These are phyloP conservation scores for Gambusia affinis DNA, from an alignment of 2,113 vertebrate genomes.

Conservation along the genomic window DNA sequence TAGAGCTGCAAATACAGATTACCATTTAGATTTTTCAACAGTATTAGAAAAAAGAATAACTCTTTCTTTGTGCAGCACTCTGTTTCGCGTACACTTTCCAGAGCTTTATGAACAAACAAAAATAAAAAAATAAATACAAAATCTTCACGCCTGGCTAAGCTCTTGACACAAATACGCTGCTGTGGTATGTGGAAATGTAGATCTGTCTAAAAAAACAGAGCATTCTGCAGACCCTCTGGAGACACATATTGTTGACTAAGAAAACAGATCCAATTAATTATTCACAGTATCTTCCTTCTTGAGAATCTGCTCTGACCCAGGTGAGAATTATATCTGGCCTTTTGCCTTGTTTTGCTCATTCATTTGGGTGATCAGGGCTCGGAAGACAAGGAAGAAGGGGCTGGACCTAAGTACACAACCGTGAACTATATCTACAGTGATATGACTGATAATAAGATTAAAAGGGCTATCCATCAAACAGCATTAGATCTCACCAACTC, in stretches of 20 bases:
- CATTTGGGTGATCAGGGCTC: constrained; percentile 27
- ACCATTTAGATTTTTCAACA: constrained; percentile 16
- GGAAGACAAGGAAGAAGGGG: constrained; percentile 18
- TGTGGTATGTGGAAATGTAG: constrained; percentile 49
- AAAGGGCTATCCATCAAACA: constrained; percentile 55
- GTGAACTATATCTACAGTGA: constrained; percentile 26
- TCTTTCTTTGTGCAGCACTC: constrained; percentile 7
- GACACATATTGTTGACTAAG: constrained; percentile 55
- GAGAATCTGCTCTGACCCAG: constrained; percentile 28
- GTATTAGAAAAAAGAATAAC: constrained; percentile 1
- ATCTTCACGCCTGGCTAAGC: constrained; percentile 52
- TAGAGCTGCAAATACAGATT: constrained; percentile 15
- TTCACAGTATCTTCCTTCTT: constrained; percentile 54
- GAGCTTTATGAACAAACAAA: constrained; percentile 20
- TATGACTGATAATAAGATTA: constrained; percentile 45
- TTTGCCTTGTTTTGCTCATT: constrained; percentile 45
- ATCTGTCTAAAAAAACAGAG: constrained; percentile 39
- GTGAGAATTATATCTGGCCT: constrained; percentile 29
- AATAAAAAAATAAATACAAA: constrained; percentile 1
- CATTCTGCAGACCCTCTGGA: constrained; percentile 33
- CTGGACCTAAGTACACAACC: neutral
- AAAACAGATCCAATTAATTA: constrained; percentile 68
- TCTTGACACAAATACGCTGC: constrained; percentile 60
- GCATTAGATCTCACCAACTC: constrained; percentile 19
- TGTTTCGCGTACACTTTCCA: constrained; percentile 30